phyloP scores from a whole-genome alignment of 2,113 vertebrate genomes.

The Nothoprocta pentlandii region DNA sequence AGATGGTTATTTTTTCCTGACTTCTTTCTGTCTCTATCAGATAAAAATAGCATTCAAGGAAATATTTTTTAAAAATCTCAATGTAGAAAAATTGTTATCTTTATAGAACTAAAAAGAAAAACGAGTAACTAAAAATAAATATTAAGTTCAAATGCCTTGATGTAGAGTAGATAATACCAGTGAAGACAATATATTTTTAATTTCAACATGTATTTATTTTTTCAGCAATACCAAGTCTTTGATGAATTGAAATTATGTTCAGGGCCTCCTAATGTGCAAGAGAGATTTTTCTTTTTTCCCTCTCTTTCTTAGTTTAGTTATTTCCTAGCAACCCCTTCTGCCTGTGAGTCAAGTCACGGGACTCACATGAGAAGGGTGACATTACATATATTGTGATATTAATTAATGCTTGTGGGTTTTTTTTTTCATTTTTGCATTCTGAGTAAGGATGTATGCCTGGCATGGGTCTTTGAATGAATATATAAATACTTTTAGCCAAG shows the following conservation, averaged over 20 bases:
- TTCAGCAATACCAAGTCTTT: neutral
- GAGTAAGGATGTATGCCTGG: neutral
- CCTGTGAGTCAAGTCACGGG: neutral
- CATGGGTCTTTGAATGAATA: neutral
- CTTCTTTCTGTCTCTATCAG: neutral
- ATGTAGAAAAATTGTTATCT: neutral
- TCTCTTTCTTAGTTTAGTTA: neutral
- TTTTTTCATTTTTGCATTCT: neutral
- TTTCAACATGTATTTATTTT: neutral
- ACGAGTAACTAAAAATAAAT: neutral
- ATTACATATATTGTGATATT: neutral
- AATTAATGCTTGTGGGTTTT: neutral
- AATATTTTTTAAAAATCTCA: neutral
- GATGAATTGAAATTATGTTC: neutral
- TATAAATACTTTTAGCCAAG: neutral
- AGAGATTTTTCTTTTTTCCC: neutral
- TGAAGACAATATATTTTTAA: neutral
- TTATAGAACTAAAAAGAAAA: neutral
- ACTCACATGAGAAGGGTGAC: neutral
- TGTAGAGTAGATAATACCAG: neutral
- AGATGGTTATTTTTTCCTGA: accelerated
- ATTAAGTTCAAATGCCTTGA: neutral
- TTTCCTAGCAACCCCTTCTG: neutral
- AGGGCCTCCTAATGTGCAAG: neutral
- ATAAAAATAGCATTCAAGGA: neutral